A percentile compares a stretch with the other conserved stretches of the same genome.
Conservation (phyloP, 2,797 vertebrate genomes). For the Epinephelus malabaricus region DNA sequence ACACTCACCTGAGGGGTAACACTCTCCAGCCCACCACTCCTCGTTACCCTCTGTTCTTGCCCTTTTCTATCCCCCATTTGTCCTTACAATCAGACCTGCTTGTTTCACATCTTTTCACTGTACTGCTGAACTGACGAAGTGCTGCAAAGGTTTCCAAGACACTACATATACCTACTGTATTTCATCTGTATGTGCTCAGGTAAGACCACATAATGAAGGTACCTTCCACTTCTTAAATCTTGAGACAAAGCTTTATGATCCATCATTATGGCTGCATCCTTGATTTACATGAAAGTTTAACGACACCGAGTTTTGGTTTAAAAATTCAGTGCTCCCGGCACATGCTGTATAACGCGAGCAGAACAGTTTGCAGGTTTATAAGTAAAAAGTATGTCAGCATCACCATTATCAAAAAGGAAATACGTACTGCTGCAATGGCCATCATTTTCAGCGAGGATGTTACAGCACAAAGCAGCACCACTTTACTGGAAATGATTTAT, state of each 20-base stretch:
- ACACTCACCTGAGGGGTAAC: constrained; percentile 13
- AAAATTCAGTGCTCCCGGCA: background rate
- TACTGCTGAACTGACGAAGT: constrained; percentile 18
- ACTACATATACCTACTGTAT: background rate
- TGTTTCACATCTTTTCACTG: constrained; percentile 13
- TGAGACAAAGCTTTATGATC: background rate
- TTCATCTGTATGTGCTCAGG: constrained; percentile 8
- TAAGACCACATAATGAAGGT: constrained; percentile 10
- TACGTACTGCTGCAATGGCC: background rate
- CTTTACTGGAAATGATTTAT: constrained; percentile 16
- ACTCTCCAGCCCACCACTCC: constrained; percentile 2
- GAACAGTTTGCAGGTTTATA: constrained; percentile 5
- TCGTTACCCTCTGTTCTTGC: constrained; percentile 1
- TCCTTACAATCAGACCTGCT: constrained; percentile 23
- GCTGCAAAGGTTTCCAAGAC: constrained; percentile 12
- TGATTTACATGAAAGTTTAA: background rate
- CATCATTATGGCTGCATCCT: background rate
- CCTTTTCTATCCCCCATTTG: constrained; percentile 28
- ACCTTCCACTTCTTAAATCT: background rate
- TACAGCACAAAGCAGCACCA: constrained; percentile 14
- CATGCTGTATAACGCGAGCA: background rate
- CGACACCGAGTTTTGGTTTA: background rate
- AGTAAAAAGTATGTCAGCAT: constrained; percentile 35
- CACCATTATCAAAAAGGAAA: constrained; percentile 16
- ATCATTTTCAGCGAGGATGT: constrained; percentile 17